Conservation (phyloP, 2,888 invertebrate genomes). For the Limnephilus lunatus region DNA sequence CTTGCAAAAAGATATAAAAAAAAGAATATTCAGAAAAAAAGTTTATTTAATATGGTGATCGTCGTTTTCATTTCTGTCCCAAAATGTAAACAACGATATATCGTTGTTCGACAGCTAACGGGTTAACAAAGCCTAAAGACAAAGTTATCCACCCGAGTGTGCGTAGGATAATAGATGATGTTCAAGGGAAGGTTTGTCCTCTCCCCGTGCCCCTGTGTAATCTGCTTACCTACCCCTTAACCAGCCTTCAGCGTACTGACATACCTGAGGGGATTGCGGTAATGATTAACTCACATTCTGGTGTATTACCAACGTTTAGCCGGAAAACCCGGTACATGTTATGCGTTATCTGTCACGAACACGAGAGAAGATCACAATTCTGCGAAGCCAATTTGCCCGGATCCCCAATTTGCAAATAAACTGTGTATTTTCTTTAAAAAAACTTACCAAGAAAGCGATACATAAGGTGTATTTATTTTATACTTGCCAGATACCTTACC, state of each 20-base stretch:
- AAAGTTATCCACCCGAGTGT: neutral
- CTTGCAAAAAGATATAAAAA: no score
- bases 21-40: no score
- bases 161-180: slow-evolving; percentile 22
- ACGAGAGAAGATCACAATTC: neutral
- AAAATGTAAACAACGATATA: neutral
- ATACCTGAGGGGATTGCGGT: slow-evolving; percentile 19
- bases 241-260: neutral
- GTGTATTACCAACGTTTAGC: neutral
- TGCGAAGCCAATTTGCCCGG: neutral
- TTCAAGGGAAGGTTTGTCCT: neutral
- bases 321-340: neutral
- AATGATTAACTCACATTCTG: slow-evolving; percentile 3
- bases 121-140: neutral
- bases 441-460: neutral
- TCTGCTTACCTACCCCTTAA: slow-evolving; percentile 19
- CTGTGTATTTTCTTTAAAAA: neutral
- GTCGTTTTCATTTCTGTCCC: neutral
- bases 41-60: neutral
- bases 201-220: neutral
- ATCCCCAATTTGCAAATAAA: neutral
- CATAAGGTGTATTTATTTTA: neutral
- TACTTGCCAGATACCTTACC: neutral
- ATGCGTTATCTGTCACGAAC: neutral
- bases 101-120: neutral